Base-by-base conservation (phyloP, 2,888 invertebrate genomes). In the Callyntrura guangdongensis region DNA sequence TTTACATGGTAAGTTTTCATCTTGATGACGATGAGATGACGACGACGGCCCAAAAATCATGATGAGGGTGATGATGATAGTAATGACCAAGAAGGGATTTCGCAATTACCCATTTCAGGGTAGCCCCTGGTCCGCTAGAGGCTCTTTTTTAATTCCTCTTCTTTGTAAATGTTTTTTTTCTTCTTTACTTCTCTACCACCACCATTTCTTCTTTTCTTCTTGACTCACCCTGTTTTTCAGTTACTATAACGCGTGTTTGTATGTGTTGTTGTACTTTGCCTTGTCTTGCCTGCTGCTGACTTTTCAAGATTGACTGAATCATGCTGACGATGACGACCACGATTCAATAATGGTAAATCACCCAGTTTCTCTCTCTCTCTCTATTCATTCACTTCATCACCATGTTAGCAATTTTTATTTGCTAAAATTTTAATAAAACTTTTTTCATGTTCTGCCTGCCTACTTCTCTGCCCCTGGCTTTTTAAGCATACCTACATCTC, bases 41-140 rank as follows among this genome's bases (percentile, higher is more conserved):
- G 59, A 59, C 59, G 59, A 61, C 69, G 69, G 69, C 69, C 9
- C 36, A 69, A 69, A 27, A 53, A 86, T 36, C 64, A 86, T 81
- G 77, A 53, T 89, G 83, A 74, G 64, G 79, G 25, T 25, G 82
- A 72, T 82, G 90, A 86, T 56, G 59, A 45, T 84, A 59, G 56
- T 83, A 83, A 77, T 86, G 79, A 90, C 56, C 74, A 84, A 91
- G 83, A 84, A 91, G 83, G 87, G 87, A 91, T 91, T 91, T 91
- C 91, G 91, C 91, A 91, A 91, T 87, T 87, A 91, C 87, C 87
- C 86, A 87, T 91, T 91, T 91, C 91, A 91, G 91, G 91, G 87
- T 83, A 91, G 84, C 91, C 86, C 84, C 91, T 87, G 72, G 69
- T 90, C 64, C 84, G 67, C 49, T 77, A 77, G 86, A 69, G 82